phyloP scores from a whole-genome alignment of 2,888 invertebrate genomes.

The Rhorus exstirpatorius region DNA sequence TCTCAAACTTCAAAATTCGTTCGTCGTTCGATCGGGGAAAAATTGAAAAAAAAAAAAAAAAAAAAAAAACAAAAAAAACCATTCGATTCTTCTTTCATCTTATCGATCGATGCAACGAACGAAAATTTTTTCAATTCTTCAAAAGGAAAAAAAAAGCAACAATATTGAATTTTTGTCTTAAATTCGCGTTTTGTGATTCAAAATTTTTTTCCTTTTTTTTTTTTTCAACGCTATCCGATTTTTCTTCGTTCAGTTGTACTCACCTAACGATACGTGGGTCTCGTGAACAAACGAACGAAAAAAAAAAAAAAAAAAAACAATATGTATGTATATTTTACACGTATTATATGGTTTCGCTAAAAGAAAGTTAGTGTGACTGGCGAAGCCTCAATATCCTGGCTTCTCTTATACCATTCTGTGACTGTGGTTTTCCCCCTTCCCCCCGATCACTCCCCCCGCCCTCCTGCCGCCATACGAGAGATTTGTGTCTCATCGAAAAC shows the following conservation, averaged over 20 bases:
- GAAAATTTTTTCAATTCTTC: background rate
- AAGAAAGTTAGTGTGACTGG: constrained; percentile 86
- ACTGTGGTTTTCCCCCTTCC: constrained; percentile 73
- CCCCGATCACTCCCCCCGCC: constrained; percentile 7
- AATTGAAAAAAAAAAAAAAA: background rate
- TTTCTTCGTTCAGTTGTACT: constrained; percentile 65
- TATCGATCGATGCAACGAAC: background rate
- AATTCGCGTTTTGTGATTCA: background rate
- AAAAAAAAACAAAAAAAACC: background rate
- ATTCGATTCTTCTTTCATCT: background rate
- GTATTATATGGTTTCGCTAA: constrained; percentile 74
- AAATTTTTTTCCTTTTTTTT: background rate
- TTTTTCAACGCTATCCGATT: background rate
- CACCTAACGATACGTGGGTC: constrained; percentile 73
- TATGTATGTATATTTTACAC: too few species aligned
- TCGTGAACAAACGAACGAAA: constrained; percentile 53
- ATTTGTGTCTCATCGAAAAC: constrained; percentile 51
- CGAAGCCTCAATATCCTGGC: constrained; percentile 84
- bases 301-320: constrained; percentile 11
- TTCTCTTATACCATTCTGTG: constrained; percentile 84
- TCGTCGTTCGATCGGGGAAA: background rate
- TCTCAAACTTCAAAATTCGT: background rate
- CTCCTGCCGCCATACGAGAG: background rate
- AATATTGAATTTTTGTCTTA: background rate
- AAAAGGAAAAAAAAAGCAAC: background rate